Conservation (phyloP, 2,888 invertebrate species). For the Microctonus aethiopoides region DNA sequence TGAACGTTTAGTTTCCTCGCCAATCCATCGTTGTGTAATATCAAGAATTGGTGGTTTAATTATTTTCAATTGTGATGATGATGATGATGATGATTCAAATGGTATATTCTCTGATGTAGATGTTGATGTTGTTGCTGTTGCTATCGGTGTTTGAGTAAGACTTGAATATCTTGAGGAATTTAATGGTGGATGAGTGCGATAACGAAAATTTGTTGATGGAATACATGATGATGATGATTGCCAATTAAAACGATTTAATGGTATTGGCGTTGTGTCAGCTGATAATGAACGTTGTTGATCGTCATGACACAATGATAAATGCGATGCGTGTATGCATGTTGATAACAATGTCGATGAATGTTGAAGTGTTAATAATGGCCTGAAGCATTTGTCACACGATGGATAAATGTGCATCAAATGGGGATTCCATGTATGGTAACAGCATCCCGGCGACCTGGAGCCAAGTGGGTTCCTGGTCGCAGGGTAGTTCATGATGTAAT, state of each 20-base stretch:
- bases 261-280: constrained; percentile 43
- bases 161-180: constrained; percentile 47
- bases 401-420: constrained; percentile 50
- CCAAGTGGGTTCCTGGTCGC: constrained; percentile 65
- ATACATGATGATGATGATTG: constrained; percentile 40
- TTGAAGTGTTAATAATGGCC: constrained; percentile 57
- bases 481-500: constrained; percentile 64
- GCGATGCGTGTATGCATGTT: constrained; percentile 38
- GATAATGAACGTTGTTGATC: constrained; percentile 42
- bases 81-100: neutral
- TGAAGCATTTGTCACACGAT: constrained; percentile 58
- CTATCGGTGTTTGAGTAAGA: constrained; percentile 43
- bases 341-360: constrained; percentile 43
- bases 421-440: constrained; percentile 62
- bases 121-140: constrained; percentile 3
- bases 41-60: constrained; percentile 55
- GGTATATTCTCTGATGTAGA: constrained; percentile 34
- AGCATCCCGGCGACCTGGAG: constrained; percentile 66
- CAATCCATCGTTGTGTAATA: constrained; percentile 71
- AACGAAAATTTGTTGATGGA: constrained; percentile 35
- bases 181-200: constrained; percentile 49
- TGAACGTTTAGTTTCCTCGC: constrained; percentile 74
- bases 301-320: constrained; percentile 33
- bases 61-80: neutral
- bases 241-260: constrained; percentile 46